Evolutionary conservation across 2,888 invertebrate species (phyloP), one percentile per base, ranked within the genome.

Genomic region (Sisyra nigra): DNA sequence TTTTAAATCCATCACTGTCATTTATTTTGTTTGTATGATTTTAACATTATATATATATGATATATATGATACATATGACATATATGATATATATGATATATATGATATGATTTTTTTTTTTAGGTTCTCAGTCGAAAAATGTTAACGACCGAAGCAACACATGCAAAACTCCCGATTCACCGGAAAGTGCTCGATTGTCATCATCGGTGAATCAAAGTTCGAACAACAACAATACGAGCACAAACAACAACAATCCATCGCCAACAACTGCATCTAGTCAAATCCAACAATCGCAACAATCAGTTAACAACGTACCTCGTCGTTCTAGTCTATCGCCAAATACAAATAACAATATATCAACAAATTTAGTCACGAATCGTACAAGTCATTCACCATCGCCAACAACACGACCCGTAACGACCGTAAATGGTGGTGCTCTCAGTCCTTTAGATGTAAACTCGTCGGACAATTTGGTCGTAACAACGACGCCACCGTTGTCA

Each of bases 141-240:
- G 11, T 38, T 18, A 38, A 38, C 11, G 38, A 38, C 18, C 41
- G 41, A 18, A n/a, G n/a, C 14, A 33, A 15, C 13, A 50, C 60
- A 18, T 61, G 61, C 49, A 60, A 59, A 47, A 60, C 61, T 2
- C 62, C 62, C 18, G 62, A 62, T 48, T 60, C 60, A 8, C 62
- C 61, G 11, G 61, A 61, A 51, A 58, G 58, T 3, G 53, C 58
- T 7, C 46, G 49, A 9, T 46, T 44, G 33, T 59, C 60, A 10
- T 59, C 61, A 2, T 55, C 56, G 19, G 59, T 59, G 44, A 59
- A 59, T 2, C 59, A 59, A 18, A 11, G 30, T 29, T n/a, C 13
- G 30, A 11, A 31, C 30, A 29, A 30, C 31, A 31, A 11, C 24
- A 40, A 19, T 13, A 31, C 30, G 4, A 40, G 10, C 19, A 11